phyloP scores from a whole-genome alignment of 2,888 invertebrate genomes.

The Cantharis flavilabris region DNA sequence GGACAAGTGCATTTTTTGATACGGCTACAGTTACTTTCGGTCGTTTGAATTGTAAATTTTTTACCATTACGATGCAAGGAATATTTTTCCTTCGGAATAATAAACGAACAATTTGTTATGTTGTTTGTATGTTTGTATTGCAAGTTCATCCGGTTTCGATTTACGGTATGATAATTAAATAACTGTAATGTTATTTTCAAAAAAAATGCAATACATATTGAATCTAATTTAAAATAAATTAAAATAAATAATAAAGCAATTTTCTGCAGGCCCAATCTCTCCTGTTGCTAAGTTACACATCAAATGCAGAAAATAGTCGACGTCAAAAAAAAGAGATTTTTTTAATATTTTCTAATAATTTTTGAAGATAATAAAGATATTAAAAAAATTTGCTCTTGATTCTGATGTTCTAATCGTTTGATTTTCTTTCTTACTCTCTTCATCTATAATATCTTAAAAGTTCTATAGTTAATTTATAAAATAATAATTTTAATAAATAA shows the following conservation, averaged over 20 bases:
- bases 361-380: too few species aligned
- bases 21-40: slow-evolving; percentile 2
- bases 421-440: too few species aligned
- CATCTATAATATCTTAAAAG: too few species aligned
- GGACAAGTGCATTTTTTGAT: background rate
- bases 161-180: slow-evolving; percentile 3
- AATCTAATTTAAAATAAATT: background rate
- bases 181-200: background rate
- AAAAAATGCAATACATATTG: background rate
- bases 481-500: too few species aligned
- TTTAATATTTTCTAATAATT: too few species aligned
- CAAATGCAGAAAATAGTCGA: too few species aligned
- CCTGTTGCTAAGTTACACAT: too few species aligned
- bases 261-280: too few species aligned
- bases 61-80: slow-evolving; percentile 5
- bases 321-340: too few species aligned
- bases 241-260: background rate
- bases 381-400: too few species aligned
- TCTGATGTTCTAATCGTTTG: too few species aligned
- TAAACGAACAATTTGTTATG: slow-evolving; percentile 17
- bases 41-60: slow-evolving; percentile 3
- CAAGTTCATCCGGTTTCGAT: slow-evolving; percentile 8
- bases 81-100: slow-evolving; percentile 8
- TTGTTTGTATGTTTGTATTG: slow-evolving; percentile 3
- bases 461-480: too few species aligned